A percentile compares a stretch with the other conserved stretches of the same genome.
phyloP scores from a whole-genome alignment of 2,888 invertebrate species.

The Apeira syringaria region DNA sequence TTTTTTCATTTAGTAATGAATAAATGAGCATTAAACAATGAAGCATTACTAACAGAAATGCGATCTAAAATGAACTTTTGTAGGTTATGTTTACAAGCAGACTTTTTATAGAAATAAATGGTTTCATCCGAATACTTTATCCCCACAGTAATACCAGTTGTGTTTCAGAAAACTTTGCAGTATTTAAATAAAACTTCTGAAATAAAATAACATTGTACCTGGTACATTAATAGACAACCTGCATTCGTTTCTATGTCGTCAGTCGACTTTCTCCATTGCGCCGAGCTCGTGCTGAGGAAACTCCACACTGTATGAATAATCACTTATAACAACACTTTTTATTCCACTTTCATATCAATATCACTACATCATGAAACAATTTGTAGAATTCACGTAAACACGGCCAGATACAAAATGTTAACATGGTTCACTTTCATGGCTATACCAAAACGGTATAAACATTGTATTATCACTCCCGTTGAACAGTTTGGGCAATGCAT shows the following conservation, averaged over 20 bases:
- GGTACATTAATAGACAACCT: constrained; percentile 57
- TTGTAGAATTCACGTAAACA: constrained; percentile 66
- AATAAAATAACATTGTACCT: constrained; percentile 36
- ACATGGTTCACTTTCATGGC: too few relatives aligned
- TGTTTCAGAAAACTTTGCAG: background rate
- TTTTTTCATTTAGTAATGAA: too few relatives aligned
- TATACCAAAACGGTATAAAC: too few relatives aligned
- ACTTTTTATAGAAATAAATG: constrained; percentile 35
- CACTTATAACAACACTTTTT: constrained; percentile 40
- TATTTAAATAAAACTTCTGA: too few relatives aligned
- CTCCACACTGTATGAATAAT: constrained; percentile 46
- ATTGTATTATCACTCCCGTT: constrained; percentile 16
- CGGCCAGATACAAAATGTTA: constrained; percentile 51
- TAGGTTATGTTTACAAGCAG: constrained; percentile 80
- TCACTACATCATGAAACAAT: constrained; percentile 52
- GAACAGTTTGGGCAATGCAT: constrained; percentile 25
- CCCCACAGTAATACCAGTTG: background rate
- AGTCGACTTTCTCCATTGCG: constrained; percentile 51
- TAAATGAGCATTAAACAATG: too few relatives aligned
- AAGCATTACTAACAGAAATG: constrained; percentile 8
- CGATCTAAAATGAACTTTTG: constrained; percentile 39
- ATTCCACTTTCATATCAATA: constrained; percentile 45
- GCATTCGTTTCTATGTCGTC: constrained; percentile 57
- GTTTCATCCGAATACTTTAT: constrained; percentile 2
- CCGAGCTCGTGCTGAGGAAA: constrained; percentile 33